Percentiles rank a stretch among this genome's conserved stretches.
These are phyloP conservation scores for Pelecanus crispus DNA, from an alignment of 2,113 vertebrate genomes.

Conservation along the genomic window DNA sequence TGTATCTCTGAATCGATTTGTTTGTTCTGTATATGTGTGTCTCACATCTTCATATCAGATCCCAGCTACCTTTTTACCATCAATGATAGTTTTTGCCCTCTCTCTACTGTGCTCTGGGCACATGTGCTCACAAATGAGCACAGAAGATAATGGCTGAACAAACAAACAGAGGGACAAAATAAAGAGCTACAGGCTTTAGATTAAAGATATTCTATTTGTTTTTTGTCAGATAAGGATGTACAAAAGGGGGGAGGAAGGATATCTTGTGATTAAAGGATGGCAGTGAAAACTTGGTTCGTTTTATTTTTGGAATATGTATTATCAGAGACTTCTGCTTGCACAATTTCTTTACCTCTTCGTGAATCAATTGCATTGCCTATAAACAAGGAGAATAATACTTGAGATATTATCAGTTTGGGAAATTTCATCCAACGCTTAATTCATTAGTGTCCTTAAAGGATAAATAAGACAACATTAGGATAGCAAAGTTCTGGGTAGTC, in stretches of 20 bases:
- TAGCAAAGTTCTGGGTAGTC: background rate
- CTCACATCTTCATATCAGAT: background rate
- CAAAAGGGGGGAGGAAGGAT: background rate
- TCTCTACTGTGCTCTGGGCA: background rate
- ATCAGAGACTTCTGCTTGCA: background rate
- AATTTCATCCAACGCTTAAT: background rate
- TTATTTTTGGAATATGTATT: background rate
- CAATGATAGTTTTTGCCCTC: background rate
- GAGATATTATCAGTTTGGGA: background rate
- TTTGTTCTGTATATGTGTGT: background rate
- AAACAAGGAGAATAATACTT: background rate
- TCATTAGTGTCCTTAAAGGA: background rate
- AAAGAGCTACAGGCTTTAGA: background rate
- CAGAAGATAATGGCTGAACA: background rate
- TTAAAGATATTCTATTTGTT: background rate
- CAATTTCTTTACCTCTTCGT: background rate
- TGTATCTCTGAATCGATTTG: background rate
- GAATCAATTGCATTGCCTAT: background rate
- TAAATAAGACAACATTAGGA: background rate
- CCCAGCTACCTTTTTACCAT: background rate
- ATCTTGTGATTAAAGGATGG: background rate
- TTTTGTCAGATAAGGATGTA: background rate
- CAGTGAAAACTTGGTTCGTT: background rate
- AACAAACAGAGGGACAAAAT: background rate
- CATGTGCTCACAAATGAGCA: background rate